Percentiles rank a stretch among this genome's conserved stretches.
Evolutionary conservation across 2,113 vertebrate genomes (phyloP).

Genomic region (Phaethon lepturus): DNA sequence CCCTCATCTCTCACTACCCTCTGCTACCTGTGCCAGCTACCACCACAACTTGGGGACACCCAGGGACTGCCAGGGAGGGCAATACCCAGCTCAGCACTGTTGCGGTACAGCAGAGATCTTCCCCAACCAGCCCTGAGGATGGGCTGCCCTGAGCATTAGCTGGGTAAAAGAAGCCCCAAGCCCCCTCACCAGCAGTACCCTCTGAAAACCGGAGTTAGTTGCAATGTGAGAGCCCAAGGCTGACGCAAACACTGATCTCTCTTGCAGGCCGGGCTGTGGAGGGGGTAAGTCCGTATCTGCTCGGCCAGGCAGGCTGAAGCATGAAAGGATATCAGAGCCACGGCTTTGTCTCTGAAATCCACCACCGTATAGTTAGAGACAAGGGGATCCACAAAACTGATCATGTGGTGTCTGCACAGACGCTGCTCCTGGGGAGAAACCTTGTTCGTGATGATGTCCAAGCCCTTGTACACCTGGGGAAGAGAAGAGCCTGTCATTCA

Average conservation of each 20-base stretch:
- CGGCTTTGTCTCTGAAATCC: slow-evolving; percentile 93
- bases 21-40: background rate
- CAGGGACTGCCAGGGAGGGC: background rate
- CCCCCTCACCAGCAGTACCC: background rate
- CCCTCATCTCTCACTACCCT: background rate
- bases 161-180: background rate
- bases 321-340: slow-evolving; percentile 90
- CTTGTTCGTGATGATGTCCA: slow-evolving; percentile 98
- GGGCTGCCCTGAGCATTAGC: background rate
- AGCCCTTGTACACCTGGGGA: slow-evolving; percentile 90
- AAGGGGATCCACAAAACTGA: slow-evolving; percentile 93
- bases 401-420: slow-evolving; percentile 95
- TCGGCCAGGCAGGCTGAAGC: background rate
- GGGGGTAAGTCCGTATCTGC: background rate
- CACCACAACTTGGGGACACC: background rate
- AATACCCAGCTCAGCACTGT: background rate
- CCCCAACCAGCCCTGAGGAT: background rate
- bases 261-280: background rate
- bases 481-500: background rate
- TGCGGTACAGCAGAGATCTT: background rate
- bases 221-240: background rate
- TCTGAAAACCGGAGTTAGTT: background rate
- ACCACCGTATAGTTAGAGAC: slow-evolving; percentile 90
- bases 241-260: background rate
- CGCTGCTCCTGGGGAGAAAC: slow-evolving; percentile 84